Evolutionary conservation across 2,888 invertebrate species (phyloP).

Genomic region (Carpatolechia fugitivella): DNA sequence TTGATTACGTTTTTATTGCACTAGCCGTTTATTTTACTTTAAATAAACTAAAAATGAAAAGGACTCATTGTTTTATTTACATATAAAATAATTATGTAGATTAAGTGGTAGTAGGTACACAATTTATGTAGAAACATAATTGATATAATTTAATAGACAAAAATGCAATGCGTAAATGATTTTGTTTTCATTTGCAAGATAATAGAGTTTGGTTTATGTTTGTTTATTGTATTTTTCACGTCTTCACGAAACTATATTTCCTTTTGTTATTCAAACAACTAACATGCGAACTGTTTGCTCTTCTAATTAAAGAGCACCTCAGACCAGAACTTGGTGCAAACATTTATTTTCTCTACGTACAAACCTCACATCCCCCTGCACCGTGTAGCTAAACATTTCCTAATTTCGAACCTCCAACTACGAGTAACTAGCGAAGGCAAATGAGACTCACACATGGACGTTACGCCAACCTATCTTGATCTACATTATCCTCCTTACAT

Average conservation of each 20-base stretch:
- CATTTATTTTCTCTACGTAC: slow-evolving; percentile 21
- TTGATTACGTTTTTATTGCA: too few relatives aligned
- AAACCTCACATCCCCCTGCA: slow-evolving; percentile 29
- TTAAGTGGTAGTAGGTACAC: too few relatives aligned
- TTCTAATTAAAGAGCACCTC: neutral
- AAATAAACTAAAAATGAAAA: too few relatives aligned
- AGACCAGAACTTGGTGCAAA: slow-evolving; percentile 13
- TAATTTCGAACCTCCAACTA: slow-evolving; percentile 58
- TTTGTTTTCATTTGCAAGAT: too few relatives aligned
- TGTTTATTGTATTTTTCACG: neutral
- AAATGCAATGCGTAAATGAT: too few relatives aligned
- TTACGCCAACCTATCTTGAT: slow-evolving; percentile 41
- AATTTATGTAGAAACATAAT: too few relatives aligned
- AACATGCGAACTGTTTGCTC: neutral
- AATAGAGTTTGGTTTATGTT: neutral
- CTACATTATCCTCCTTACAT: slow-evolving; percentile 36
- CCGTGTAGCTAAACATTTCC: slow-evolving; percentile 62
- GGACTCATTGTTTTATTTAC: too few relatives aligned
- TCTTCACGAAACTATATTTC: too few relatives aligned
- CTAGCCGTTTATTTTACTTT: too few relatives aligned
- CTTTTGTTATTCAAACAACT: too few relatives aligned
- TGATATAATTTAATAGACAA: too few relatives aligned
- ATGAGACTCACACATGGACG: slow-evolving; percentile 58
- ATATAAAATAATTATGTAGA: too few relatives aligned
- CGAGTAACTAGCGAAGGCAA: slow-evolving; percentile 61